A percentile compares a stretch with the other conserved stretches of the same genome.
Conservation (phyloP, 2,888 invertebrate species). For the Zele albiditarsus region DNA sequence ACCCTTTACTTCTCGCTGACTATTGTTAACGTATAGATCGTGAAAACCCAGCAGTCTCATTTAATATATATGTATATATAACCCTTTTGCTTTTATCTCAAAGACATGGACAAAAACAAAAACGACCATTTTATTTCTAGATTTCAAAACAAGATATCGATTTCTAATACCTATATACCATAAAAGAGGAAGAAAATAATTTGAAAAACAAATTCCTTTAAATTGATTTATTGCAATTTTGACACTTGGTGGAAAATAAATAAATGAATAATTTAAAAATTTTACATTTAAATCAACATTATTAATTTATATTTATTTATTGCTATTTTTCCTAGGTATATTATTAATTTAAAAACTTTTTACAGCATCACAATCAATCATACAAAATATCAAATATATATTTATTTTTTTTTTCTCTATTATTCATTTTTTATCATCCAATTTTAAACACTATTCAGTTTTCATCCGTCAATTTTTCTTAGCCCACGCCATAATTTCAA, state of each 20-base stretch:
- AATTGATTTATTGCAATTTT: too few species aligned
- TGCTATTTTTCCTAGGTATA: too few species aligned
- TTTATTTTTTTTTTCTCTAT: background rate
- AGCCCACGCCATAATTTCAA: slow-evolving; percentile 19
- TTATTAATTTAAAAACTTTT: background rate
- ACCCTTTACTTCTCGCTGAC: slow-evolving; percentile 27
- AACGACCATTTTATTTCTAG: slow-evolving; percentile 14
- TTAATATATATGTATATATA: background rate
- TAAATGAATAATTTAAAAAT: too few species aligned
- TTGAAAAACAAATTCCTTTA: too few species aligned
- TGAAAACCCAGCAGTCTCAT: too few species aligned
- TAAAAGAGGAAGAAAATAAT: too few species aligned
- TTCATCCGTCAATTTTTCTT: background rate
- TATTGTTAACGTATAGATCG: background rate
- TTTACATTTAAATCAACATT: too few species aligned
- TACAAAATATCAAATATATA: background rate
- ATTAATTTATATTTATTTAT: too few species aligned
- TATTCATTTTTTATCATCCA: background rate
- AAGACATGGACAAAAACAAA: background rate
- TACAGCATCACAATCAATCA: slow-evolving; percentile 3
- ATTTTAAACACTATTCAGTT: background rate
- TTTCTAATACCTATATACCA: slow-evolving; percentile 22
- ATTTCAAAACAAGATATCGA: slow-evolving; percentile 21
- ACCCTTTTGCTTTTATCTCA: background rate
- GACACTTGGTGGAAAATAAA: too few species aligned